Conservation (phyloP, 2,113 vertebrate genomes). For the Periophthalmodon schlosseri region DNA sequence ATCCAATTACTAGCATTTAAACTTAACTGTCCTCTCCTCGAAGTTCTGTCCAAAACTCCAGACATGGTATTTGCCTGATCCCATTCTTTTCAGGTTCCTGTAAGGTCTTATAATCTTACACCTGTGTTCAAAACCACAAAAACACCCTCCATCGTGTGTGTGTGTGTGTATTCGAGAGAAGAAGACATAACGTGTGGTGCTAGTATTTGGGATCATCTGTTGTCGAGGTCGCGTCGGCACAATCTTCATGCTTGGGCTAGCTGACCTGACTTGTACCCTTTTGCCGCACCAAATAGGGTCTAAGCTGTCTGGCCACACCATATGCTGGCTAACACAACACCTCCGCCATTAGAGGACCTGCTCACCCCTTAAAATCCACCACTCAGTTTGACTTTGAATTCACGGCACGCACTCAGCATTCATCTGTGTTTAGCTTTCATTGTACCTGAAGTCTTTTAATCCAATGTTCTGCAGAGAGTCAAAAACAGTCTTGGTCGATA, state of each 20-base stretch:
- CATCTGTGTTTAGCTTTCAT: not conserved
- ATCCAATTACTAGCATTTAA: slow-evolving; percentile 12
- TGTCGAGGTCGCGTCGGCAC: slow-evolving; percentile 58
- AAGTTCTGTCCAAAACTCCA: slow-evolving; percentile 22
- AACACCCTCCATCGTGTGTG: not conserved
- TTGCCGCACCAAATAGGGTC: slow-evolving; percentile 51
- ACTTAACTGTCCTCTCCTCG: not conserved
- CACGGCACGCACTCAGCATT: not conserved
- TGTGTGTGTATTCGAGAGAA: slow-evolving; percentile 6
- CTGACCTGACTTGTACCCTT: slow-evolving; percentile 65
- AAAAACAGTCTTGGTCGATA: not conserved
- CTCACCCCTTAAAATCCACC: slow-evolving; percentile 22
- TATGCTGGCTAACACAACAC: slow-evolving; percentile 55
- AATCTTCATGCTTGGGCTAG: slow-evolving; percentile 58
- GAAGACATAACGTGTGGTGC: slow-evolving; percentile 7
- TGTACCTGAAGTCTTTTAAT: slow-evolving; percentile 3
- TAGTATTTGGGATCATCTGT: slow-evolving; percentile 55
- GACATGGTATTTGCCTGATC: slow-evolving; percentile 64
- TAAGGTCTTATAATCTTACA: slow-evolving; percentile 29
- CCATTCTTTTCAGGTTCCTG: slow-evolving; percentile 37
- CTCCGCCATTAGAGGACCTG: slow-evolving; percentile 19
- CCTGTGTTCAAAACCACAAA: not conserved
- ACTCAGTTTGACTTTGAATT: not conserved
- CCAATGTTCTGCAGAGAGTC: not conserved
- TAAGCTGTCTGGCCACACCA: slow-evolving; percentile 73